phyloP scores from a whole-genome alignment of 2,888 invertebrate genomes.

The Lacanobia wlatinum region DNA sequence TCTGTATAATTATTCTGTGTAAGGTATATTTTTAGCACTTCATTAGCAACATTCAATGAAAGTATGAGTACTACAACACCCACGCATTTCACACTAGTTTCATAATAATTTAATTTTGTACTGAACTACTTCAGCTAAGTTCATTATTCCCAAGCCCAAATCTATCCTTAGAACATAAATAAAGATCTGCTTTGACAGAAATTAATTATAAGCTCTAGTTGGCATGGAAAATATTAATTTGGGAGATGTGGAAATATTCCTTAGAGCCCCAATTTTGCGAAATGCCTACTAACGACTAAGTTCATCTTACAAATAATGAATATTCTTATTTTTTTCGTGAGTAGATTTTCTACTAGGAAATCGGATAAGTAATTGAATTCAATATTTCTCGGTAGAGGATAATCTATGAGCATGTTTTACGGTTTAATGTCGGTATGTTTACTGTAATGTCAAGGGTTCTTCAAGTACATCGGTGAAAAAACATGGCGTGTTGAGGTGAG shows the following conservation, averaged over 20 bases:
- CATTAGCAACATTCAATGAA: conserved; percentile 24
- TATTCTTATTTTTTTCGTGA: conserved; percentile 19
- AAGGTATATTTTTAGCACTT: not conserved
- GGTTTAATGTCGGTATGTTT: conserved; percentile 17
- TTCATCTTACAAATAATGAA: not conserved
- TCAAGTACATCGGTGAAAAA: conserved; percentile 38
- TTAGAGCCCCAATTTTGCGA: conserved; percentile 30
- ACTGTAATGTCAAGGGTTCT: conserved; percentile 48
- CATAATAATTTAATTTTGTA: conserved; percentile 4
- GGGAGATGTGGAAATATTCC: conserved; percentile 31
- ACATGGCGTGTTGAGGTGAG: conserved; percentile 58
- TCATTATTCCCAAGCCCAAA: conserved; percentile 20
- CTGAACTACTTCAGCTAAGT: not conserved
- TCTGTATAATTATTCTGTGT: not conserved
- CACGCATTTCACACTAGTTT: not conserved
- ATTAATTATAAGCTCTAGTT: conserved; percentile 52
- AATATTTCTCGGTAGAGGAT: conserved; percentile 32
- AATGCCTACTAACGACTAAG: conserved; percentile 7
- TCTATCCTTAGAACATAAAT: conserved; percentile 31
- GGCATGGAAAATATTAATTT: conserved; percentile 53
- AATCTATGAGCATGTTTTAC: conserved; percentile 20
- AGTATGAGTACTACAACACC: conserved; percentile 14
- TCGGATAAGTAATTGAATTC: conserved; percentile 24
- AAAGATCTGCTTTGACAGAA: conserved; percentile 41
- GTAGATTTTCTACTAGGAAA: too few species aligned